Base-by-base conservation (phyloP, 2,888 invertebrate species). In the Ernsta delagoae region DNA sequence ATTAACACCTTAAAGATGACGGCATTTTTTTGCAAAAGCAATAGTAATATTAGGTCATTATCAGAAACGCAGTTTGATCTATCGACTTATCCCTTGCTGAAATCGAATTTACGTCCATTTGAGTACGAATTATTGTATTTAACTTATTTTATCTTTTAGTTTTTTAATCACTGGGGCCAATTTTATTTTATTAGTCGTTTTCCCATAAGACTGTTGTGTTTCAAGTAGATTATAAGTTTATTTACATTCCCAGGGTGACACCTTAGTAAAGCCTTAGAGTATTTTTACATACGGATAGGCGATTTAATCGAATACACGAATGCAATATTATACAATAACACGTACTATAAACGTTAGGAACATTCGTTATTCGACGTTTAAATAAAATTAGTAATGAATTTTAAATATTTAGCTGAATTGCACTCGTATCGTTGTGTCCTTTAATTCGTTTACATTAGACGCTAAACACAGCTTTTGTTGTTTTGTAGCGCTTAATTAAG, bases 121-220 rank as follows among this genome's bases (percentile, higher is more conserved):
- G 60, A 56, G 63, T 65, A 70, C 59, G 72, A 64, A 69, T 73
- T 60, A 70, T 57, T 57, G 54, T 59, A 53, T 71, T 57, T 66
- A 66, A 45, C 60, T 71, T 72, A 59, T 57, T 62, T 60, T 63
- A 50, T 74, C 72, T 36, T 62, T 45, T 6, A 45, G n/a, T 45
- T 65, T 73, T 75, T 72, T 66, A 72, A 71, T 54, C 70, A 73
- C 71, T 72, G 73, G 74, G 75, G 74, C 75, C 75, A 75, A 75
- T 65, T 73, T 74, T 43, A 70, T 73, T 75, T 73, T 31, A 68
- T 61, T 69, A 54, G 60, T 61, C 56, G 59, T 66, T 56, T 68
- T 67, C 63, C 48, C 39, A 48, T 48, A 39, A 68, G 31, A 54
- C 48, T 57, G 65, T 60, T 67, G 61, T 5, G 57, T 62, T 68